Base-by-base conservation (phyloP, 2,888 invertebrate species). In the Parnassius smintheus region DNA sequence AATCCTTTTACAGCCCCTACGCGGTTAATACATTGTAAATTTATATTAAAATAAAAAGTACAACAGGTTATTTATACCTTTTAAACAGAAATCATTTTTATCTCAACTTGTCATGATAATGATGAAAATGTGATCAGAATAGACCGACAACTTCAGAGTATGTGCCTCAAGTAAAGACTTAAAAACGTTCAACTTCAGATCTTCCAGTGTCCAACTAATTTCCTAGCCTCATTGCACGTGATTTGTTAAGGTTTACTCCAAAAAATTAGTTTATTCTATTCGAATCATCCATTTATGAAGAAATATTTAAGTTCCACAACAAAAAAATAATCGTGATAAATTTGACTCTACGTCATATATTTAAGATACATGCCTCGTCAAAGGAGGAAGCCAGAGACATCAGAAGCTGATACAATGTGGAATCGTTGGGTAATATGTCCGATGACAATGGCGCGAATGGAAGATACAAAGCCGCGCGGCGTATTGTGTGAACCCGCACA, bases 341-440 rank as follows among this genome's bases (percentile, higher is more conserved):
- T 72, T 73, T 74, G 74, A 70, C 75, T 64, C 57, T 18, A 75
- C 75, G 72, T 82, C 82, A 83, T 84, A 83, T 81, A 85, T 7
- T 35, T 35, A 7, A 85, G 82, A 82, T 81, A 81, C 77, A 72
- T 72, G 79, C 81, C 79, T 82, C 82, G 81, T 88, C 84, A 87
- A 88, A 88, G 81, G 84, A 86, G 86, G 86, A 85, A 88, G 82
- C 83, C 81, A 83, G 82, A 80, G 78, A 79, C 78, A 77, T 75
- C 75, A 80, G 80, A 79, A 82, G 80, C 75, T 82, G 84, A 83
- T 84, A 88, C 88, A 88, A 86, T 86, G 86, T 86, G 81, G 82
- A 83, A 83, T 86, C 87, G 85, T 86, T 88, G 83, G 84, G 86
- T 89, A 90, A 90, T 89, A 89, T 86, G 88, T 88, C 88, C 81